A percentile compares a stretch with the other conserved stretches of the same genome.
phyloP scores from a whole-genome alignment of 2,888 invertebrate species.

The Dorcus hopei region DNA sequence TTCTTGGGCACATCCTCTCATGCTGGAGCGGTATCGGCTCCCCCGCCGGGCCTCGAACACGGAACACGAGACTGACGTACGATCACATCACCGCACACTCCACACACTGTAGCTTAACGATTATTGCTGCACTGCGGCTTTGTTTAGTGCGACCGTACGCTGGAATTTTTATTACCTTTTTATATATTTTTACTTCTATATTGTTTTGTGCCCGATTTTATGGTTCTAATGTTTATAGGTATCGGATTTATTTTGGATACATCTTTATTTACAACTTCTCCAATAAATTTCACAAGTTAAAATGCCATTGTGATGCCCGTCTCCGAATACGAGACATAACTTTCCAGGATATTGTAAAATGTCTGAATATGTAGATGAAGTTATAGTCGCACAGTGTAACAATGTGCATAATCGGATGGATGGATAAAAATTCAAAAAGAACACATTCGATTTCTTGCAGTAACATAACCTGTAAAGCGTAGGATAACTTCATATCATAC shows the following conservation, averaged over 20 bases:
- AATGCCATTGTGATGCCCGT: too few relatives aligned
- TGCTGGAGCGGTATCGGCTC: background rate
- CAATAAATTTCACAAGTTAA: too few relatives aligned
- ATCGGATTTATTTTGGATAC: slow-evolving; percentile 1
- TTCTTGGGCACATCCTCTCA: background rate
- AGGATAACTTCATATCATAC: too few relatives aligned
- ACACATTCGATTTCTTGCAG: too few relatives aligned
- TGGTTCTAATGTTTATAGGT: slow-evolving; percentile 27
- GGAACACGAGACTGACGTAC: slow-evolving; percentile 36
- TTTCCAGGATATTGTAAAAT: too few relatives aligned
- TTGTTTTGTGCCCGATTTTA: slow-evolving; percentile 25
- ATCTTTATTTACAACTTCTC: too few relatives aligned
- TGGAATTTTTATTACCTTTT: slow-evolving; percentile 34
- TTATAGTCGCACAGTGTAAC: too few relatives aligned
- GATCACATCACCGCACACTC: slow-evolving; percentile 35
- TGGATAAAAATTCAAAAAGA: too few relatives aligned
- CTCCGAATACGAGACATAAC: too few relatives aligned
- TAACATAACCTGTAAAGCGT: too few relatives aligned
- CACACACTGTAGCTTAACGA: slow-evolving; percentile 34
- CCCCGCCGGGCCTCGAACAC: slow-evolving; percentile 33
- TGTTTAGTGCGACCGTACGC: slow-evolving; percentile 30
- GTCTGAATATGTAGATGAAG: too few relatives aligned
- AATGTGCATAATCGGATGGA: too few relatives aligned
- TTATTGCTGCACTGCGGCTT: slow-evolving; percentile 34
- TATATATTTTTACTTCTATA: slow-evolving; percentile 28